Percentiles rank a stretch among this genome's conserved stretches.
These are phyloP conservation scores for Proctacanthus coquilletti DNA, from an alignment of 1,140 invertebrate species.

Conservation along the genomic window DNA sequence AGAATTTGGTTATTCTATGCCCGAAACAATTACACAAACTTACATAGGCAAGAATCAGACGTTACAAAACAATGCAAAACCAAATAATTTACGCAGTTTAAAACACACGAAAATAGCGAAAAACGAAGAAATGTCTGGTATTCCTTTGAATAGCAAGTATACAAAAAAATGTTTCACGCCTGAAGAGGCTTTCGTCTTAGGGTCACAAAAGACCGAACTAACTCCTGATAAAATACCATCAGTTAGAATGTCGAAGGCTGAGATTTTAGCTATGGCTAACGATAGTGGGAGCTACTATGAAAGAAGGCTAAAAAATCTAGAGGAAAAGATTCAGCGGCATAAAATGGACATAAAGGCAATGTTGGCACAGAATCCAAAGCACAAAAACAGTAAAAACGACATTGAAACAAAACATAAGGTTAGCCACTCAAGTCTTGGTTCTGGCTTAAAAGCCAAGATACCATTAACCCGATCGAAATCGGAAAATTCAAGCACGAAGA, in stretches of 20 bases:
- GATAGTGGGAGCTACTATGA: conserved; percentile 8
- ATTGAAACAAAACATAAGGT: not conserved
- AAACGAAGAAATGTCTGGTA: too few species aligned
- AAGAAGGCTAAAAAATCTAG: conserved; percentile 7
- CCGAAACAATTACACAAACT: not conserved
- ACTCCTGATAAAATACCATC: conserved; percentile 2
- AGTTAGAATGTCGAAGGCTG: not conserved
- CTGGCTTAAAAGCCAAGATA: conserved; percentile 7
- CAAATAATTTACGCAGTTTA: not conserved
- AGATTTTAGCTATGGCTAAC: not conserved
- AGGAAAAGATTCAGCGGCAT: conserved; percentile 9
- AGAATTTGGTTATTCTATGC: conserved; percentile 3
- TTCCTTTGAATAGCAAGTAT: not conserved
- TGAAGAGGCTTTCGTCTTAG: not conserved
- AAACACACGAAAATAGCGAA: too few species aligned
- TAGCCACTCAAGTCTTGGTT: conserved; percentile 4
- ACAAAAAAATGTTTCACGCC: not conserved
- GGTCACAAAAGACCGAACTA: not conserved
- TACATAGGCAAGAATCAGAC: not conserved
- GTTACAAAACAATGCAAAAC: not conserved
- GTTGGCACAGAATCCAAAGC: conserved; percentile 9
- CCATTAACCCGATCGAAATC: not conserved
- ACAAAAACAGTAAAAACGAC: conserved; percentile 21
- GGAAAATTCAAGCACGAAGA: not conserved
- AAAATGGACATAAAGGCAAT: conserved; percentile 9